Percentiles rank a stretch among this genome's conserved stretches.
These are phyloP conservation scores for Sclerodermus sp. DNA, from an alignment of 2,888 invertebrate genomes.

Conservation along the genomic window DNA sequence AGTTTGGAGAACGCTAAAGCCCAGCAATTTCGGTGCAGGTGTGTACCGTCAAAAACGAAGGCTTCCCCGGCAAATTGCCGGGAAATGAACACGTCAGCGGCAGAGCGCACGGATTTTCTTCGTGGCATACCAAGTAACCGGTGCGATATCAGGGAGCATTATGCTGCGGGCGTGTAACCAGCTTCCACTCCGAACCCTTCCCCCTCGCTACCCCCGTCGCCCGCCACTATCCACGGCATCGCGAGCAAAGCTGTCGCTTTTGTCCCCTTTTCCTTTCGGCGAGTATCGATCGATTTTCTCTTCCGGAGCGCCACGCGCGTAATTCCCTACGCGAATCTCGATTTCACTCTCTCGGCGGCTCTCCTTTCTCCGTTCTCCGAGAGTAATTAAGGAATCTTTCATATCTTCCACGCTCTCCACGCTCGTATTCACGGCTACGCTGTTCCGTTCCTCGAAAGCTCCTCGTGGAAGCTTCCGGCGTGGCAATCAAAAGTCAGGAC, in stretches of 20 bases:
- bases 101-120: conserved; percentile 19
- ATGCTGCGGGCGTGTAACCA: neutral
- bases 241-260: too few species aligned
- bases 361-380: too few species aligned
- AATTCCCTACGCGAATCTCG: too few species aligned
- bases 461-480: conserved; percentile 9
- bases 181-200: conserved; percentile 1
- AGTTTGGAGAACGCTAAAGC: too few species aligned
- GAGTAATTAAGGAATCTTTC: too few species aligned
- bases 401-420: too few species aligned
- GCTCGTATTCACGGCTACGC: too few species aligned
- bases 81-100: conserved; percentile 40
- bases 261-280: conserved; percentile 14
- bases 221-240: neutral
- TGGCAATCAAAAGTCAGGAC: conserved; percentile 32
- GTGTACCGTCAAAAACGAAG: neutral
- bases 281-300: too few species aligned
- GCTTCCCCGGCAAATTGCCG: conserved; percentile 19
- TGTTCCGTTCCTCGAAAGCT: too few species aligned
- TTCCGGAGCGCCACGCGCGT: too few species aligned
- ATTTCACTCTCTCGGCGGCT: too few species aligned
- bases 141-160: conserved; percentile 15
- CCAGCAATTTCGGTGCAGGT: neutral
- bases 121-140: conserved; percentile 34
- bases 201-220: conserved; percentile 1